Percentiles rank a stretch among this genome's conserved stretches.
phyloP scores from a whole-genome alignment of 2,888 invertebrate genomes.

The Drosophila demipolita region DNA sequence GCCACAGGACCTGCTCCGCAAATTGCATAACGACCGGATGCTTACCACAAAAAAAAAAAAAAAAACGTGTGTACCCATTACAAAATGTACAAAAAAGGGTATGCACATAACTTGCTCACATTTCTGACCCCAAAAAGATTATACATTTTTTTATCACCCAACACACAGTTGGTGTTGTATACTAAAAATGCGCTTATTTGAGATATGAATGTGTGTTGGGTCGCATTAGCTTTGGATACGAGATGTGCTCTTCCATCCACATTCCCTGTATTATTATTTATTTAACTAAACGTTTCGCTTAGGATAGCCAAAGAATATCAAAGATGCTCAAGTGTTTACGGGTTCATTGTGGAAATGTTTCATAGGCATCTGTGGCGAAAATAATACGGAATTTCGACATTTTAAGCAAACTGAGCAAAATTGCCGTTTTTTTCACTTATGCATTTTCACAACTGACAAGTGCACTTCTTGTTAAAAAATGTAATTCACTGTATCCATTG shows the following conservation, averaged over 20 bases:
- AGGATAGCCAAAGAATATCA: not conserved
- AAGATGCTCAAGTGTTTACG: not conserved
- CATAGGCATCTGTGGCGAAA: not conserved
- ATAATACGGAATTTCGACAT: not conserved
- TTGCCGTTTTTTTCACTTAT: not conserved
- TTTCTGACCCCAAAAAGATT: slow-evolving; percentile 3
- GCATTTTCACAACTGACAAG: not conserved
- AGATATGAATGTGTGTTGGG: not conserved
- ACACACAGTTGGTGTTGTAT: not conserved
- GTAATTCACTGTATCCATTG: not conserved
- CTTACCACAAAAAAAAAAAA: not conserved
- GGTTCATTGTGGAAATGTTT: not conserved
- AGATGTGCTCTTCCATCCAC: not conserved
- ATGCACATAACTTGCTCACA: slow-evolving; percentile 5
- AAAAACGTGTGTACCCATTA: not conserved
- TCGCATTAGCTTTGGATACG: not conserved
- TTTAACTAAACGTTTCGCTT: not conserved
- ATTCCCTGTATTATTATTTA: not conserved
- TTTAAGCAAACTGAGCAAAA: not conserved
- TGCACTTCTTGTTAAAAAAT: not conserved
- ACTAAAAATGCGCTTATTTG: not conserved
- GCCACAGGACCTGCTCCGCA: not conserved
- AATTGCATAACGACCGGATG: slow-evolving; percentile 14
- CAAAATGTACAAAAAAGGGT: slow-evolving; percentile 7
- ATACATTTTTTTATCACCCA: slow-evolving; percentile 5